Percentiles rank a stretch among this genome's conserved stretches.
These are phyloP conservation scores for Drosophila saltans DNA, from an alignment of 1,140 invertebrate species.

Conservation along the genomic window DNA sequence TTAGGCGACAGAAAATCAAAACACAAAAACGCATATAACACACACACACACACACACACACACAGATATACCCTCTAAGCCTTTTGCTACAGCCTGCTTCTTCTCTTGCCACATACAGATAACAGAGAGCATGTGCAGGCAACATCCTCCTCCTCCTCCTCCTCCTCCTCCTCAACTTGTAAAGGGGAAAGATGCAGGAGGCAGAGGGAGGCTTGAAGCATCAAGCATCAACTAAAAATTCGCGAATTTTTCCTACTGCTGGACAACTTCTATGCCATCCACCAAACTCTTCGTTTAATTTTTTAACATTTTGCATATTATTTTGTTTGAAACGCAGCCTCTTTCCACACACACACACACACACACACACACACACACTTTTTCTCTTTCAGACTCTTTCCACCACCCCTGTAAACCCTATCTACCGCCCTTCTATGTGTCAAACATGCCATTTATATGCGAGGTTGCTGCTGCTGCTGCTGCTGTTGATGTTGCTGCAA, in stretches of 20 bases:
- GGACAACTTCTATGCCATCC: conserved; percentile 54
- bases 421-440: conserved; percentile 50
- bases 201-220: no score
- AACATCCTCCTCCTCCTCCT: no score
- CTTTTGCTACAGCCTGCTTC: conserved; percentile 12
- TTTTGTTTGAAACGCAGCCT: conserved; percentile 73
- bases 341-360: neutral
- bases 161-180: no score
- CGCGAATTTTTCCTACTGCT: conserved; percentile 70
- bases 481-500: conserved; percentile 56
- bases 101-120: conserved; percentile 29
- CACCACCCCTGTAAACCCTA: conserved; percentile 9
- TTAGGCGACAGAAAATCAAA: conserved; percentile 77
- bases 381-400: neutral
- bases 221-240: conserved; percentile 70
- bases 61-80: conserved; percentile 51
- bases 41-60: conserved; percentile 56
- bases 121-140: conserved; percentile 56
- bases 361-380: neutral
- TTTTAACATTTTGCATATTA: conserved; percentile 81
- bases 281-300: conserved; percentile 61
- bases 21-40: conserved; percentile 72
- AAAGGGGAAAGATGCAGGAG: no score
- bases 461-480: conserved; percentile 39
- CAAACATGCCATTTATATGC: conserved; percentile 80